Evolutionary conservation across 2,888 invertebrate genomes (phyloP), one percentile per base, ranked within the genome.

Genomic region (Chirona hameri): DNA sequence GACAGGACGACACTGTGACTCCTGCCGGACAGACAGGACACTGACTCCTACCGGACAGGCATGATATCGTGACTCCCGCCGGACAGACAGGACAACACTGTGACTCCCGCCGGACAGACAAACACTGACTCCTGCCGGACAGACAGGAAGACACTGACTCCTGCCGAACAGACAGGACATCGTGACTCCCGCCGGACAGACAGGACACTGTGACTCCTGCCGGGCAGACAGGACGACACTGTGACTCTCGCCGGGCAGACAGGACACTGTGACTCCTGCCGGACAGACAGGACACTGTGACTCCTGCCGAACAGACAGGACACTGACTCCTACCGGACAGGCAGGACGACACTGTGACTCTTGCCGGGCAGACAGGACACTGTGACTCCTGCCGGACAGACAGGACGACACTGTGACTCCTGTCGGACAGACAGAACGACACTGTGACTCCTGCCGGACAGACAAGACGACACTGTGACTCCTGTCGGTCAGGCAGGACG

Each of bases 351-450:
- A 29, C 31, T 72, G 72, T 31, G 72, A 72, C 72, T 72, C 72
- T 31, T 72, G 27, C 31, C 15, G 31, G 29, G 4, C 31, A 72
- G n/a, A 52, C 60, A n/a, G n/a, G 18, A 72, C 31, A 29, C 31
- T 72, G 72, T 31, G 72, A 72, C 72, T 72, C 72, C 72, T 72
- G 27, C 31, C 15, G 31, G 29, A 7, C 31, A 72, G n/a, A 52
- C 60, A n/a, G n/a, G n/a, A n/a, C 31, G 18, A 72, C 31, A 29
- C 31, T 72, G 72, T 31, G 72, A 72, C 72, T 72, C 72, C 72
- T 72, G 27, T 18, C 15, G 31, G 29, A 7, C 31, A 72, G n/a
- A 52, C 60, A n/a, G n/a, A n/a, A n/a, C 31, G 18, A 72, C 31
- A 29, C 31, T 72, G 72, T 31, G 72, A 72, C 72, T 72, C 72